Evolutionary conservation across 1,140 invertebrate genomes (phyloP).

Genomic region (Hyles vespertilio): DNA sequence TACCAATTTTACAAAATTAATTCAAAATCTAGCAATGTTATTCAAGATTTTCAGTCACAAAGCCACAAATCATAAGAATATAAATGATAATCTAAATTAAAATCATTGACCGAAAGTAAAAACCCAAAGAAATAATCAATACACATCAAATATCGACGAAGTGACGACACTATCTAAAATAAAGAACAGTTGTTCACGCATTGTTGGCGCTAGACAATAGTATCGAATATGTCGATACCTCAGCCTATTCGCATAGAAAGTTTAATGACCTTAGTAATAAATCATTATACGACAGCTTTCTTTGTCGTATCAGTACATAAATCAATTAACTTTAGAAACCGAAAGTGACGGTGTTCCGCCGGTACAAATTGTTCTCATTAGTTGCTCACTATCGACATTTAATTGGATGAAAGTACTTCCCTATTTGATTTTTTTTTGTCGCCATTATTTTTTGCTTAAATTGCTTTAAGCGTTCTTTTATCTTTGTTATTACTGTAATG

Average conservation of each 20-base stretch:
- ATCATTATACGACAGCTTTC: slow-evolving; percentile 18
- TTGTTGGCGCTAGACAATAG: slow-evolving; percentile 15
- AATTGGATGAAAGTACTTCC: neutral
- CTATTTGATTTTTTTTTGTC: neutral
- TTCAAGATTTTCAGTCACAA: no score
- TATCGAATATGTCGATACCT: slow-evolving; percentile 10
- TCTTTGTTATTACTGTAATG: no score
- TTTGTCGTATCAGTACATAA: slow-evolving; percentile 27
- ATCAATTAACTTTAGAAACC: slow-evolving; percentile 35
- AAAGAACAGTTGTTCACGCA: slow-evolving; percentile 9
- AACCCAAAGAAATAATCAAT: slow-evolving; percentile 1
- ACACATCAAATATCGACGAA: neutral
- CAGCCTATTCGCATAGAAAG: slow-evolving; percentile 26
- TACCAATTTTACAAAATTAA: no score
- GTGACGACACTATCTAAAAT: slow-evolving; percentile 13
- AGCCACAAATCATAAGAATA: no score
- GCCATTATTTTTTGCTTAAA: neutral
- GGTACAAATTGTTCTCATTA: neutral
- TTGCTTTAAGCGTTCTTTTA: no score
- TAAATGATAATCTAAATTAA: no score
- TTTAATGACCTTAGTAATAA: slow-evolving; percentile 28
- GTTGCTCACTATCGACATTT: slow-evolving; percentile 2
- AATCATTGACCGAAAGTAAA: no score
- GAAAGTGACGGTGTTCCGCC: slow-evolving; percentile 17
- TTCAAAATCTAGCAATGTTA: no score